Evolutionary conservation across 2,797 vertebrate genomes (phyloP).

Genomic region (Carcharodon carcharias): DNA sequence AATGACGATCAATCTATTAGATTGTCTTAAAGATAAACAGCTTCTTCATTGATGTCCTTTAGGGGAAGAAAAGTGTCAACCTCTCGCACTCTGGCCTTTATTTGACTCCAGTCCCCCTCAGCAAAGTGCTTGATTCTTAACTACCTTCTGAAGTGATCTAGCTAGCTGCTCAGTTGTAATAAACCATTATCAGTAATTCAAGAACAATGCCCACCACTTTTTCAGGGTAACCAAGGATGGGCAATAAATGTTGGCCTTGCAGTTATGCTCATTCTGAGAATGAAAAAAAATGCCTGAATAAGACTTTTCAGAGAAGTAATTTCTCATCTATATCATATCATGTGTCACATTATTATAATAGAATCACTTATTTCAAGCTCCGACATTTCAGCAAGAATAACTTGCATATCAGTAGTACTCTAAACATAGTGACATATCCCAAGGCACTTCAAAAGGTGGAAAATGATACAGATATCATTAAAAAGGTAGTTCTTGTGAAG

Average conservation of each 20-base stretch:
- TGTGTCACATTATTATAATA: background rate
- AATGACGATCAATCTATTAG: background rate
- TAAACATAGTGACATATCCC: background rate
- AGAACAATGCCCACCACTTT: background rate
- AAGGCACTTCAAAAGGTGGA: background rate
- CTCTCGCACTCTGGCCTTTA: background rate
- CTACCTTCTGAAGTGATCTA: background rate
- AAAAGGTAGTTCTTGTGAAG: background rate
- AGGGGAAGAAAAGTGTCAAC: background rate
- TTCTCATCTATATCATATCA: background rate
- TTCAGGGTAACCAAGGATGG: background rate
- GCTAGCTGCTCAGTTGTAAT: background rate
- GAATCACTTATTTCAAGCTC: background rate
- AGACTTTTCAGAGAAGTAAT: background rate
- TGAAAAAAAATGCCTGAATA: background rate
- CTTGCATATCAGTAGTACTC: background rate
- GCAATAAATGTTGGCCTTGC: background rate
- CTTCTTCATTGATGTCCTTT: background rate
- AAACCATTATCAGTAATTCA: background rate
- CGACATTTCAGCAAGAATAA: background rate
- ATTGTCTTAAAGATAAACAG: background rate
- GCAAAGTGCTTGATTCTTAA: background rate
- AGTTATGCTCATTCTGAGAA: background rate
- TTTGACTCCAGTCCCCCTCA: background rate
- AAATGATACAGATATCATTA: background rate